Evolutionary conservation across 92 coral and sea anemone species (phyloP), one percentile per base, ranked within the genome.

Genomic region (Palythoa grandiflora): DNA sequence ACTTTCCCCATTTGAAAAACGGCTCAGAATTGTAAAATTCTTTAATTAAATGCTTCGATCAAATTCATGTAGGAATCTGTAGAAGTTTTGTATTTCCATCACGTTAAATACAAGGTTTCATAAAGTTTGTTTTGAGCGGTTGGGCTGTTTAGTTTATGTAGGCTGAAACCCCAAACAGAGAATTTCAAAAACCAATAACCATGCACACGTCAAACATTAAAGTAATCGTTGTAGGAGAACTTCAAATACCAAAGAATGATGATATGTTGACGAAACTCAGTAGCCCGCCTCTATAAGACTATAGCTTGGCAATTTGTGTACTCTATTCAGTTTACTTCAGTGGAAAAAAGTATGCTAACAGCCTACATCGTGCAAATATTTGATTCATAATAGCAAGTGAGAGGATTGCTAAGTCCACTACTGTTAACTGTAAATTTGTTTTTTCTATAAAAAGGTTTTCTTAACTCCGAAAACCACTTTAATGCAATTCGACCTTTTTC

Each of bases 301-400:
- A 28, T 77, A 21, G 57, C 47, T 51, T 5, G 44, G 75, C 86
- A 65, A 89, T 81, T 92, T 92, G 89, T 92, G 92, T 92, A 83
- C 85, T 51, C 60, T 85, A 71, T 60, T 59, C 59, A 84, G 88
- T 85, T 88, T 92, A 81, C 47, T 83, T 74, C 92, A 71, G 71
- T 80, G 78, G 80, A 71, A 86, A 85, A 89, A 89, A 89, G 84
- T 93, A 92, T 85, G 96, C 91, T 92, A 91, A 89, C 96, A 83
- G 89, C 89, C 72, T 80, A 35, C 83, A 93, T 80, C 98, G 88
- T 84, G 98, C 98, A 95, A 95, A 95, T 95, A 95, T 95, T 95
- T 95, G 90, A 84, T 91, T 93, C 94, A 91, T 93, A 93, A 93
- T 85, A 91, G 84, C 87, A 91, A 90, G 83, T 89, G 92, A 94